Base-by-base conservation (phyloP, 2,888 invertebrate species). In the Siphlonurus alternatus region DNA sequence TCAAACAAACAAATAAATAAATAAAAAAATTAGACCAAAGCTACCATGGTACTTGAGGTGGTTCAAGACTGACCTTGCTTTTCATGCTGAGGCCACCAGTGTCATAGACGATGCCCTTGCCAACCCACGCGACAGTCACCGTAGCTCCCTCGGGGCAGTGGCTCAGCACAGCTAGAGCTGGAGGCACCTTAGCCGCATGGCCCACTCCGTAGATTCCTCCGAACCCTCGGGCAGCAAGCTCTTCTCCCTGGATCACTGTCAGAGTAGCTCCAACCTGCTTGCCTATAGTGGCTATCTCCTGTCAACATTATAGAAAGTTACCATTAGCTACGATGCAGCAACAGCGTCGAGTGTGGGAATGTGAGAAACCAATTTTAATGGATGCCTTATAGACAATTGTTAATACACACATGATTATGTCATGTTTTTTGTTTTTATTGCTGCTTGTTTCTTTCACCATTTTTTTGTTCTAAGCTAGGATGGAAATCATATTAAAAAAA, bases 101-200 rank as follows among this genome's bases (percentile, higher is more conserved):
- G 73, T 95, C 94, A 73, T 90, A 94, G 2, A 94, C 93, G 73
- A 95, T 93, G 62, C 94, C 94, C 76, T 95, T 94, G 62, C 94
- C 94, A 59, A 94, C 93, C 85, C 93, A 88, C 1, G 93, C 93
- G 66, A 92, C 83, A 1, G 82, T 84, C 67, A 79, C 75, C 7
- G 74, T 75, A 5, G 87, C 86, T 0, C 80, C 82, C 2, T 78
- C 76, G 1, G 86, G 83, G 2, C 70, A 73, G 74, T 87, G 81
- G 63, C 84, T 83, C 23, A 91, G 79, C 1, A 83, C 78, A 2
- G 86, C 88, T 1, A 91, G 78, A 0, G 86, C 84, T 0, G 86
- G 86, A 1, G 83, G 83, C 20, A 81, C 79, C 2, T 76, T 72
- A 0, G 87, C 86, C 1, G 87, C 87, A 73, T 86, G 87, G 0